These are phyloP conservation scores for Cantharis flavilabris DNA, from an alignment of 2,888 invertebrate species.

Conservation along the genomic window DNA sequence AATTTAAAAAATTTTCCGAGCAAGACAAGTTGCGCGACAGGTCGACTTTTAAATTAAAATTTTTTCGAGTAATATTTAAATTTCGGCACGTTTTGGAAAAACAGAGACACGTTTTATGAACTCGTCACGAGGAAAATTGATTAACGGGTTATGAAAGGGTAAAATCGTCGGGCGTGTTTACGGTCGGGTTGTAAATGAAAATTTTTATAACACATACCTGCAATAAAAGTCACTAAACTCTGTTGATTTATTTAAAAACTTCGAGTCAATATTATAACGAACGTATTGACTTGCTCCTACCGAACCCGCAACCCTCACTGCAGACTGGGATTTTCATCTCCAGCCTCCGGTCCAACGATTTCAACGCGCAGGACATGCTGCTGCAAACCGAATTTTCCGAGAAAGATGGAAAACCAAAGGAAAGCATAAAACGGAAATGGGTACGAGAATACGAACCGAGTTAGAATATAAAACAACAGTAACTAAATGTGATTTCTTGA, in stretches of 20 bases:
- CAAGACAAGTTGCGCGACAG: not conserved
- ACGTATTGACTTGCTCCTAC: constrained; percentile 38
- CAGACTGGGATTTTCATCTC: constrained; percentile 36
- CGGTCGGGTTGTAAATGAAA: not conserved
- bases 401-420: constrained; percentile 18
- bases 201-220: constrained; percentile 19
- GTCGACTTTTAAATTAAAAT: not conserved
- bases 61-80: not conserved
- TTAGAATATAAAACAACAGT: constrained; percentile 18
- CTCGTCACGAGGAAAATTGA: not conserved
- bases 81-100: not conserved
- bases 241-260: constrained; percentile 14
- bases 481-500: constrained; percentile 13
- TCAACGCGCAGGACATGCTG: constrained; percentile 28
- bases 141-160: not conserved
- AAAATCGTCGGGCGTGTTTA: not conserved
- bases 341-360: constrained; percentile 29
- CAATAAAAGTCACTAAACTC: constrained; percentile 17
- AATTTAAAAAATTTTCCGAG: not conserved
- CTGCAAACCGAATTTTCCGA: constrained; percentile 26
- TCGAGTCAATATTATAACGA: constrained; percentile 31
- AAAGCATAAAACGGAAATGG: constrained; percentile 21
- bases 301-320: constrained; percentile 50
- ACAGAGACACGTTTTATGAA: not conserved
- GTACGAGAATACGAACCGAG: constrained; percentile 16